Evolutionary conservation across 2,797 vertebrate genomes (phyloP).

Genomic region (Apodemus agrarius): DNA sequence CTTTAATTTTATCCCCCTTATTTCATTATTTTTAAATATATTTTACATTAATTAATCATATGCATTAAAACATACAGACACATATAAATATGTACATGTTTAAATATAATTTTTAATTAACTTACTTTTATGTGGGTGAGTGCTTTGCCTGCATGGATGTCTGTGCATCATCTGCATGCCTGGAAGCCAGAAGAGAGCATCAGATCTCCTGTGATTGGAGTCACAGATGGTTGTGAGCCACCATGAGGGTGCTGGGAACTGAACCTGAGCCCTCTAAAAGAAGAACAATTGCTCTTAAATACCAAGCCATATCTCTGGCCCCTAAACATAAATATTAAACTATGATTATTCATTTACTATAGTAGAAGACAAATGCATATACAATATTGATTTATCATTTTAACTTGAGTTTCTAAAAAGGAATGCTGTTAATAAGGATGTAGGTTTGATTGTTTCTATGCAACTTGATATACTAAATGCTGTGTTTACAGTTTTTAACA

Average conservation of each 20-base stretch:
- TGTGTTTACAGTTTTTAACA: conserved; percentile 27
- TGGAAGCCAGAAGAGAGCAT: not conserved
- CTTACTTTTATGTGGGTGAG: not conserved
- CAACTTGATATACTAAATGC: not conserved
- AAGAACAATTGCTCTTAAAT: not conserved
- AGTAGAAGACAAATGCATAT: not conserved
- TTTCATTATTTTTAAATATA: not conserved
- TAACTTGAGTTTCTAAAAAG: conserved; percentile 20
- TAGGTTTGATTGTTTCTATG: conserved; percentile 15
- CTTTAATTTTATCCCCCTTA: conserved; percentile 12
- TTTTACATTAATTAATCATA: conserved; percentile 44
- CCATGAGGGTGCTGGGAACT: not conserved
- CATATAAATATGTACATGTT: conserved; percentile 6
- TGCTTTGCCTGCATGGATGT: not conserved
- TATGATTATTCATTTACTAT: not conserved
- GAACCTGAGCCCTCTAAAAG: not conserved
- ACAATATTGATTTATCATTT: conserved; percentile 25
- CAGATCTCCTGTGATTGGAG: not conserved
- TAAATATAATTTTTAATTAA: not conserved
- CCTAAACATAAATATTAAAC: conserved; percentile 4
- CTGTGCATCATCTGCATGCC: not conserved
- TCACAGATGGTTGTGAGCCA: not conserved
- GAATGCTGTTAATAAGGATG: not conserved
- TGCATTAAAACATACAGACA: not conserved
- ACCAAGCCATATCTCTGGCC: not conserved